Evolutionary conservation across 1,140 invertebrate genomes (phyloP), one percentile per base, ranked within the genome.

Genomic region (Hycleus phaleratus): DNA sequence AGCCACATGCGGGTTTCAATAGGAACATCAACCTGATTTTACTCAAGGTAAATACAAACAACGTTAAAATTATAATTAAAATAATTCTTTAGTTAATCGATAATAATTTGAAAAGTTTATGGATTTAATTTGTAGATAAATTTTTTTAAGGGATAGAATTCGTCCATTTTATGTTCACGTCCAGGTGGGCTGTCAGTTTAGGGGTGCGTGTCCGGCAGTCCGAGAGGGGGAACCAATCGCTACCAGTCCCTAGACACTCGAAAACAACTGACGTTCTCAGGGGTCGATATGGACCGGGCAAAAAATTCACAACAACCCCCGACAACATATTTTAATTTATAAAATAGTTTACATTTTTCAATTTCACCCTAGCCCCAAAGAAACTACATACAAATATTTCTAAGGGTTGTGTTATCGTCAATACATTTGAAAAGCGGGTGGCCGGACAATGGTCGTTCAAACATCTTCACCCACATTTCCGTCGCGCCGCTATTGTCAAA

Each of bases 211-310:
- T 61, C 60, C 60, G 53, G 55, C 46, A 26, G 50, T 53, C 50
- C 60, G 46, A 49, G 49, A 46, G 43, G 54, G 54, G 39, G 43
- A 61, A 46, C 60, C 60, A 61, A 61, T 61, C 60, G 53, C 49
- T 42, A 61, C 56, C 55, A 38, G 55, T 45, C 46, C 40, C 48
- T 40, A 11, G 26, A 4, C 40, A 57, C 55, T 54, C 46, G 40
- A 58, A 51, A 57, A 59, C 51, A 59, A 59, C 50, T 59, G 49
- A 32, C 32, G 32, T 32, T 32, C 46, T 46, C 12, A 45, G 26
- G 26, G 51, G 42, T 25, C n/a, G 25, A 39, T 32, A 4, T 32
- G 7, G 7, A 32, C 4, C 7, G 2, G 4, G 1, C 26, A 32
- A 32, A 32, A 32, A 32, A 5, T 32, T 32, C 32, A 32, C 4